Percentiles rank a stretch among this genome's conserved stretches.
phyloP scores from a whole-genome alignment of 1,140 invertebrate genomes.

The Parasteatoda tepidariorum region DNA sequence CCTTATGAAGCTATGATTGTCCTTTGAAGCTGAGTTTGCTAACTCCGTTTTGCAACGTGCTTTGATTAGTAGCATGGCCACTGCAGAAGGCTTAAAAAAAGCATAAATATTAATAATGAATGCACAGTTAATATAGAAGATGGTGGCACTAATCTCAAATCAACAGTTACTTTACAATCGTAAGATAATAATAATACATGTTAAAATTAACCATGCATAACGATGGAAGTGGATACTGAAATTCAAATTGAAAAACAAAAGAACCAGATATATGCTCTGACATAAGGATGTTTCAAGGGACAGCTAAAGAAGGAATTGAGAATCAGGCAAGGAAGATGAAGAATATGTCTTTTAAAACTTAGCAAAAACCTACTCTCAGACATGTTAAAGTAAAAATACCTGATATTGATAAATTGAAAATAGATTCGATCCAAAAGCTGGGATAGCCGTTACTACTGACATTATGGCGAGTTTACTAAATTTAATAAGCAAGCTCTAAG shows the following conservation, averaged over 20 bases:
- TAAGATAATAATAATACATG: background rate
- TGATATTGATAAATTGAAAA: background rate
- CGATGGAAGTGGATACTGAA: slow-evolving; percentile 2
- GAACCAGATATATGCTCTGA: background rate
- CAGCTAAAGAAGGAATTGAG: background rate
- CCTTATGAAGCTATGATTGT: background rate
- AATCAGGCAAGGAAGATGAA: background rate
- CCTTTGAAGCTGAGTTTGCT: background rate
- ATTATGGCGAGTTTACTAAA: background rate
- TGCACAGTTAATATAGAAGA: background rate
- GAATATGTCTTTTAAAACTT: background rate
- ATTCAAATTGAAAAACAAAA: background rate
- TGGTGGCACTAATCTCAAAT: background rate
- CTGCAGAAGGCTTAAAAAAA: background rate
- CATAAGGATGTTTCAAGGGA: background rate
- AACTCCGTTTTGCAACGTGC: background rate
- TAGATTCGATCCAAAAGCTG: background rate
- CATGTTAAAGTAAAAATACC: background rate
- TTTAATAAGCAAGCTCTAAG: background rate
- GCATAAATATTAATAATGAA: slow-evolving; percentile 1
- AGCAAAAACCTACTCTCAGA: background rate
- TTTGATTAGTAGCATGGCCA: background rate
- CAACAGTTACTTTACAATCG: too few relatives aligned
- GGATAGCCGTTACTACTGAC: background rate
- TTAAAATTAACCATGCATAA: background rate